Evolutionary conservation across 1,140 invertebrate species (phyloP).

Genomic region (Aphis gossypii): DNA sequence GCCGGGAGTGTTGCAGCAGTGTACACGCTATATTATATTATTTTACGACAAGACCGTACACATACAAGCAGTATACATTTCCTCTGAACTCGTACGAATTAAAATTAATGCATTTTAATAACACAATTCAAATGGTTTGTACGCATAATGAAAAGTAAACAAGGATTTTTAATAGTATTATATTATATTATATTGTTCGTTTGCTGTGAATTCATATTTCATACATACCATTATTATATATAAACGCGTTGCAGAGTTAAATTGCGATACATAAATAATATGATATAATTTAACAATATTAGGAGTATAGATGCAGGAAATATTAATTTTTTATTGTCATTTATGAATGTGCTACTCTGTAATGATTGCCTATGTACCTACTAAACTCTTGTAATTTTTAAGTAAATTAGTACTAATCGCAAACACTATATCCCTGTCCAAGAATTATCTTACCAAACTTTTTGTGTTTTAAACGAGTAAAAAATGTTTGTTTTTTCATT

Average conservation of each 20-base stretch:
- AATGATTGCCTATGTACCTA: not conserved
- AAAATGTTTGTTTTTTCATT: not conserved
- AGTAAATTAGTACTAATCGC: no score
- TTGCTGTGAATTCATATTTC: not conserved
- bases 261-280: not conserved
- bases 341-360: no score
- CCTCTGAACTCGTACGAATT: constrained; percentile 20
- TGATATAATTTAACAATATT: not conserved
- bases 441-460: not conserved
- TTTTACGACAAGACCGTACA: not conserved
- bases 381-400: not conserved
- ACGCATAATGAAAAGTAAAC: not conserved
- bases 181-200: not conserved
- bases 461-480: not conserved
- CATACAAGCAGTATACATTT: not conserved
- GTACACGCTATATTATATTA: not conserved
- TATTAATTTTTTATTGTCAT: not conserved
- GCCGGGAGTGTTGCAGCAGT: no score
- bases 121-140: not conserved
- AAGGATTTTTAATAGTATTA: not conserved
- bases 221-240: not conserved
- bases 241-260: not conserved
- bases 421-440: not conserved
- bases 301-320: not conserved
- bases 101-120: constrained; percentile 22